A percentile compares a stretch with the other conserved stretches of the same genome.
Evolutionary conservation across 2,888 invertebrate genomes (phyloP).

Genomic region (Dryadula phaetusa): DNA sequence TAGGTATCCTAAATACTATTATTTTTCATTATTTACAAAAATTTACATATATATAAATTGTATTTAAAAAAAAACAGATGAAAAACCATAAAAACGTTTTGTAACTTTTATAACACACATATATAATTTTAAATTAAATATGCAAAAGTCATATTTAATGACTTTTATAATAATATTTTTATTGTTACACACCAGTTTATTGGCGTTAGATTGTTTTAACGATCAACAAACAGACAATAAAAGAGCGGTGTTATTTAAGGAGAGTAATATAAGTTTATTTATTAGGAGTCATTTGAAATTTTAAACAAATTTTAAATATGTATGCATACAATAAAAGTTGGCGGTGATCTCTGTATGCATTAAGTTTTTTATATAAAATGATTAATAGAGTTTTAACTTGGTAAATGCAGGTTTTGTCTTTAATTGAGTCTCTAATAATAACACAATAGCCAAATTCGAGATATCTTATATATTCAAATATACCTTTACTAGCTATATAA

Average conservation of each 20-base stretch:
- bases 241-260: slow-evolving; percentile 6
- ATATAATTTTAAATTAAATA: background rate
- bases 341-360: no score
- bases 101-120: background rate
- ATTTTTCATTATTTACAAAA: background rate
- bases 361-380: no score
- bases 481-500: no score
- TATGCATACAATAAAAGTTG: background rate
- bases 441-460: no score
- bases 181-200: slow-evolving; percentile 23
- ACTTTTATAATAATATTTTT: slow-evolving; percentile 11
- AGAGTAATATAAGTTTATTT: slow-evolving; percentile 2
- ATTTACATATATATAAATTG: background rate
- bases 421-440: no score
- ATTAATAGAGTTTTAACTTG: no score
- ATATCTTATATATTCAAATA: no score
- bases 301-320: background rate
- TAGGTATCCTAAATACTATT: background rate
- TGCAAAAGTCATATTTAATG: background rate
- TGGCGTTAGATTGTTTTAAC: slow-evolving; percentile 24
- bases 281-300: slow-evolving; percentile 7
- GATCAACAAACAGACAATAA: slow-evolving; percentile 23
- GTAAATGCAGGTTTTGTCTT: no score
- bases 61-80: background rate
- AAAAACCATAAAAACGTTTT: background rate